Conservation (phyloP, 2,113 vertebrate genomes). For the Tachysurus vachellii region DNA sequence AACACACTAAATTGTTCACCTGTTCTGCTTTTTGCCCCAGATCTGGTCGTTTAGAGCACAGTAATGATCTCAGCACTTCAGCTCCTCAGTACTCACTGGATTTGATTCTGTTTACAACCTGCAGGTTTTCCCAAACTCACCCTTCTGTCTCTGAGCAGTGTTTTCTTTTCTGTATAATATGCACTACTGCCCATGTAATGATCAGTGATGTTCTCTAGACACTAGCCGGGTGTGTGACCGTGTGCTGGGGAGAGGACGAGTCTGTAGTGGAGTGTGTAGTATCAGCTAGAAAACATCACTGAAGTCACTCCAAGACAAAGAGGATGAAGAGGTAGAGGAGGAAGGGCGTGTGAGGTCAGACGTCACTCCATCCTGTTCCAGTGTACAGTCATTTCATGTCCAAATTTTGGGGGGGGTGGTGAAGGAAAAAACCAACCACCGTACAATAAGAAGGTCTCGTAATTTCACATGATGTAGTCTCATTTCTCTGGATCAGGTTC, state of each 20-base stretch:
- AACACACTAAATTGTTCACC: background rate
- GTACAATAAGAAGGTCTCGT: constrained; percentile 54
- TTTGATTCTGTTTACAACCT: background rate
- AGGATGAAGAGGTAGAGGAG: constrained; percentile 22
- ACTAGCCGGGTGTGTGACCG: background rate
- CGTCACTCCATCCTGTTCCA: constrained; percentile 55
- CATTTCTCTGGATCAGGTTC: constrained; percentile 74
- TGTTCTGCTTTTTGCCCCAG: background rate
- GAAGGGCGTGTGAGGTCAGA: constrained; percentile 56
- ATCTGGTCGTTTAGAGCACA: background rate
- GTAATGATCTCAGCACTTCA: background rate
- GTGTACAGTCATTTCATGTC: constrained; percentile 69
- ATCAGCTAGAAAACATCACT: constrained; percentile 18
- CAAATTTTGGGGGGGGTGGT: constrained; percentile 41
- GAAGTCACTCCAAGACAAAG: background rate
- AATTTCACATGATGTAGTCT: constrained; percentile 72
- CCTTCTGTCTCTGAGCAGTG: background rate
- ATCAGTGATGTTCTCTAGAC: constrained; percentile 30
- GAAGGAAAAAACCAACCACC: background rate
- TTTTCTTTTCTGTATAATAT: constrained; percentile 33
- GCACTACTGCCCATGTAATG: constrained; percentile 37
- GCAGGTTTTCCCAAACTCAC: background rate
- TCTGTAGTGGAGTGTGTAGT: constrained; percentile 13
- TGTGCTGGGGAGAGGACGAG: background rate
- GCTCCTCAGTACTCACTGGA: constrained; percentile 8